These are phyloP conservation scores for Euproctis similis DNA, from an alignment of 2,888 invertebrate genomes.

Conservation along the genomic window DNA sequence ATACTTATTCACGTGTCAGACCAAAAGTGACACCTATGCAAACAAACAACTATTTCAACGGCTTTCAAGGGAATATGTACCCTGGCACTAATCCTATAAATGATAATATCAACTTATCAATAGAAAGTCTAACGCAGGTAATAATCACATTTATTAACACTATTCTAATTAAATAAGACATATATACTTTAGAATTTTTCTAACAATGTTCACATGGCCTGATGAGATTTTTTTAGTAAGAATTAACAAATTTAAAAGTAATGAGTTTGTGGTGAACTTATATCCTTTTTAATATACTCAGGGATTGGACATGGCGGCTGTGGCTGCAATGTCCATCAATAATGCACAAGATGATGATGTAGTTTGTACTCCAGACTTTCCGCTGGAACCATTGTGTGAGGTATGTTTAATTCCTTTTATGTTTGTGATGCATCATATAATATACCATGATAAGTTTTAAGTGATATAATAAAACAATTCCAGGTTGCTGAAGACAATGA, in stretches of 20 bases:
- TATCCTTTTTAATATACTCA: constrained; percentile 19
- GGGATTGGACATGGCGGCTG: constrained; percentile 60
- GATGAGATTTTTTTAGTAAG: neutral
- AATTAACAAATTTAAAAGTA: neutral
- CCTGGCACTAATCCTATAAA: constrained; percentile 18
- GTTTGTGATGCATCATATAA: neutral
- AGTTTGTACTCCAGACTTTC: constrained; percentile 79
- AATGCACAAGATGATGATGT: constrained; percentile 61
- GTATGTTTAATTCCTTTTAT: constrained; percentile 26
- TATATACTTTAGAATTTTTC: no score
- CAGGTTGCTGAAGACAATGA: constrained; percentile 67
- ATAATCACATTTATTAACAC: no score
- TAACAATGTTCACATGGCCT: no score
- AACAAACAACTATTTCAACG: constrained; percentile 37
- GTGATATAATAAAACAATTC: no score
- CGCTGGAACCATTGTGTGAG: constrained; percentile 64
- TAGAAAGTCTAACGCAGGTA: constrained; percentile 69
- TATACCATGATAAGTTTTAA: neutral
- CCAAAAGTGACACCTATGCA: constrained; percentile 19
- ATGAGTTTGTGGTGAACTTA: neutral
- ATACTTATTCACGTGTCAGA: constrained; percentile 33
- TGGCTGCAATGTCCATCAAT: constrained; percentile 21
- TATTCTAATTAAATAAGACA: no score
- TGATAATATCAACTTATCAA: constrained; percentile 64
- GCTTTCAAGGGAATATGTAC: constrained; percentile 29